These are phyloP conservation scores for Helicoverpa armigera DNA, from an alignment of 1,140 invertebrate species.

Conservation along the genomic window DNA sequence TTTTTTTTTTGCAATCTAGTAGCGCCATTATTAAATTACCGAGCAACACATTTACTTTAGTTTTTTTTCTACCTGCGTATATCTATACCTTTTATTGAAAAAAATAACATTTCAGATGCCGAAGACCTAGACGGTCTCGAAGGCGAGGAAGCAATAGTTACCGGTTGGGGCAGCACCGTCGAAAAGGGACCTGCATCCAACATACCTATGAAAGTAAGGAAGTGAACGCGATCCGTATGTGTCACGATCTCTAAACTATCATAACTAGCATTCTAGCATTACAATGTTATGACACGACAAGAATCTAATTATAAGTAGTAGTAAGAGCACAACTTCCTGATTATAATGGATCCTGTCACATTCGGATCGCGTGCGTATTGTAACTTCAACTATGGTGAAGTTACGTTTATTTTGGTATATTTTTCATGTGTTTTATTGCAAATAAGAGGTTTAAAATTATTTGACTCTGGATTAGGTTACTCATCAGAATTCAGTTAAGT, in stretches of 20 bases:
- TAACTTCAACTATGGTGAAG: background rate
- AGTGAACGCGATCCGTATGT: slow-evolving; percentile 20
- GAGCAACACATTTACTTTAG: no score
- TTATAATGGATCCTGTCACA: background rate
- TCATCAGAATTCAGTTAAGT: no score
- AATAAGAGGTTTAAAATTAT: no score
- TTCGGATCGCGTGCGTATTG: slow-evolving; percentile 20
- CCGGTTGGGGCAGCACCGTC: slow-evolving; percentile 92
- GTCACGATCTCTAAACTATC: background rate
- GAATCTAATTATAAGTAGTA: slow-evolving; percentile 1
- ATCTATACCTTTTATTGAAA: no score
- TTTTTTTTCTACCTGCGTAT: no score
- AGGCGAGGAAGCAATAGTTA: slow-evolving; percentile 89
- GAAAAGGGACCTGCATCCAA: slow-evolving; percentile 89
- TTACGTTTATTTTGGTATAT: background rate
- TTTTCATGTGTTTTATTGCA: no score
- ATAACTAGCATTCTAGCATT: slow-evolving; percentile 32
- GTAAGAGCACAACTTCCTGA: background rate
- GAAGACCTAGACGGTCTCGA: slow-evolving; percentile 86
- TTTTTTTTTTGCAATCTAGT: no score
- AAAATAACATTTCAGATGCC: slow-evolving; percentile 83
- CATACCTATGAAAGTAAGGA: slow-evolving; percentile 84
- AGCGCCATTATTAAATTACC: no score
- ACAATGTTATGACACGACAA: slow-evolving; percentile 15
- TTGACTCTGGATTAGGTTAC: no score